Conservation (phyloP, 2,797 vertebrate species). For the Nyctibius grandis region DNA sequence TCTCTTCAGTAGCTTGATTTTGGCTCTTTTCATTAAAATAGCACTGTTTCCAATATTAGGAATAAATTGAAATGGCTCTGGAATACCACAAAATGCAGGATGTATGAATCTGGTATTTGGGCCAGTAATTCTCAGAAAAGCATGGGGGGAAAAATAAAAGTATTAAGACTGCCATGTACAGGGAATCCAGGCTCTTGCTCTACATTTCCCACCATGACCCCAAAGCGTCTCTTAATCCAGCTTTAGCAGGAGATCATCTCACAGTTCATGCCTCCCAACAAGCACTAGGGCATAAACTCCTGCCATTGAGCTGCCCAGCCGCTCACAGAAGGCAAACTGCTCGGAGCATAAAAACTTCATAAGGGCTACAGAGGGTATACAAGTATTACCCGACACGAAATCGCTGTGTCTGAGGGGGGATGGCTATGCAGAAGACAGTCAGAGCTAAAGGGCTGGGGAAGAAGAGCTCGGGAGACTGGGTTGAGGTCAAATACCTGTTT, state of each 20-base stretch:
- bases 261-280: neutral
- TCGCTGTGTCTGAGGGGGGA: neutral
- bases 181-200: neutral
- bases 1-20: neutral
- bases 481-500: neutral
- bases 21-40: neutral
- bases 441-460: neutral
- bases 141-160: neutral
- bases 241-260: slow-evolving; percentile 36
- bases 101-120: neutral
- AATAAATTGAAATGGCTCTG: neutral
- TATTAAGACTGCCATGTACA: neutral
- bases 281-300: neutral
- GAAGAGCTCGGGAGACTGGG: neutral
- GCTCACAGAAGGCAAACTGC: neutral
- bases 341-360: neutral
- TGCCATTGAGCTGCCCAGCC: neutral
- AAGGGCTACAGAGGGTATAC: neutral
- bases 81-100: neutral
- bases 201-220: neutral
- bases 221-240: slow-evolving; percentile 26
- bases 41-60: neutral
- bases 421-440: neutral
- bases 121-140: neutral
- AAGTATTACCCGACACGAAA: too few relatives aligned